These are phyloP conservation scores for Galago senegalensis DNA, from an alignment of 2,797 vertebrate genomes.

Conservation along the genomic window DNA sequence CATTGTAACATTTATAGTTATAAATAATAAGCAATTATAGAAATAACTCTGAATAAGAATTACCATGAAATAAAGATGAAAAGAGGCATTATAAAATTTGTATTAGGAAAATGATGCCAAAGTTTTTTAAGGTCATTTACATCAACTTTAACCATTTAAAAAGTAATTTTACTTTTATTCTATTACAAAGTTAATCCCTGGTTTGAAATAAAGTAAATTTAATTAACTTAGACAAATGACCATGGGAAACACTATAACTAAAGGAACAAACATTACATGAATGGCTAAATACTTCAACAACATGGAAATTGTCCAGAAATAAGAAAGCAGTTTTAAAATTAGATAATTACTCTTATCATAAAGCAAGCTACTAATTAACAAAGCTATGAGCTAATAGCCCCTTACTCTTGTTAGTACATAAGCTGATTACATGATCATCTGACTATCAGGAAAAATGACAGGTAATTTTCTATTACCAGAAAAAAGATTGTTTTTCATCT, in stretches of 20 bases:
- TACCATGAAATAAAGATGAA: conserved; percentile 38
- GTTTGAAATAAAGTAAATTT: conserved; percentile 64
- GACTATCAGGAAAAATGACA: neutral
- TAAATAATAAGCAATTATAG: neutral
- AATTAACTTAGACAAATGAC: conserved; percentile 33
- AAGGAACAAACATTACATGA: conserved; percentile 28
- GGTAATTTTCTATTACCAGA: neutral
- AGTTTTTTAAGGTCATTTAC: conserved; percentile 27
- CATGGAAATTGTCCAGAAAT: conserved; percentile 37
- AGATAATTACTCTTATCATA: neutral
- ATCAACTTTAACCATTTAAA: conserved; percentile 58
- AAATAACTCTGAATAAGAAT: conserved; percentile 27
- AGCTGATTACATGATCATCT: neutral
- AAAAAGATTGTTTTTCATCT: conserved; percentile 13
- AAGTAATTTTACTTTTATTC: conserved; percentile 23
- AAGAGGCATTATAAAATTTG: neutral
- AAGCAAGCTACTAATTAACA: conserved; percentile 8
- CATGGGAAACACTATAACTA: neutral
- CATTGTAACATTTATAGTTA: conserved; percentile 49
- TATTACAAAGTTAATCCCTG: conserved; percentile 51
- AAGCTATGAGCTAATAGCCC: neutral
- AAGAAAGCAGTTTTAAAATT: conserved; percentile 24
- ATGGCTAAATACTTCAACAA: conserved; percentile 16
- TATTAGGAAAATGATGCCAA: neutral
- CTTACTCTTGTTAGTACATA: neutral